phyloP scores from a whole-genome alignment of 2,113 vertebrate species.

The Thunnus maccoyii region DNA sequence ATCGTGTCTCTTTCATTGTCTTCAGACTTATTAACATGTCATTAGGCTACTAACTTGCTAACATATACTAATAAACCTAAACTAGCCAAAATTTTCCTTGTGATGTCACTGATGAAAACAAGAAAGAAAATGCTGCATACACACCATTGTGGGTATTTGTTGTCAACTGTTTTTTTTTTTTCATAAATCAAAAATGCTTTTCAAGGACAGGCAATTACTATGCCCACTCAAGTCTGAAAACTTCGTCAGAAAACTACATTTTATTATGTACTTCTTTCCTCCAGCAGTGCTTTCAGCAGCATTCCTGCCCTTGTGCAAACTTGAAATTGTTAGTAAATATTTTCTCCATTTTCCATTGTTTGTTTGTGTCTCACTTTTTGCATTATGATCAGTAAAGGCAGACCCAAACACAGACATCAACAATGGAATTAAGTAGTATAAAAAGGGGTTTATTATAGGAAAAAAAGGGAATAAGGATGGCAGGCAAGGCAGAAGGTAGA shows the following conservation, averaged over 20 bases:
- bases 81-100: no score
- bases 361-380: slow-evolving; percentile 30
- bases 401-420: no score
- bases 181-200: slow-evolving; percentile 12
- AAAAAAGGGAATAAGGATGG: no score
- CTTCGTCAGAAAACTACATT: neutral
- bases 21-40: no score
- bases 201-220: neutral
- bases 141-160: neutral
- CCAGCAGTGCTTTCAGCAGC: neutral
- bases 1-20: no score
- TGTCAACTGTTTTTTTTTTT: neutral
- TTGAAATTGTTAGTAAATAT: slow-evolving; percentile 11
- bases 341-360: slow-evolving; percentile 10
- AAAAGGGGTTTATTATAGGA: no score
- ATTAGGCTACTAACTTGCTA: no score
- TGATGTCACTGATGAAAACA: no score
- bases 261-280: neutral
- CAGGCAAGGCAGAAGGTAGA: no score
- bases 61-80: no score
- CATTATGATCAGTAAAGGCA: no score
- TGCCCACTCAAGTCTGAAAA: neutral
- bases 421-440: no score
- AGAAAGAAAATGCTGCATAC: neutral
- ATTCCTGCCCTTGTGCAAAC: neutral